Evolutionary conservation across 1,140 invertebrate species (phyloP), one percentile per base, ranked within the genome.

Genomic region (Kradibia gibbosae): DNA sequence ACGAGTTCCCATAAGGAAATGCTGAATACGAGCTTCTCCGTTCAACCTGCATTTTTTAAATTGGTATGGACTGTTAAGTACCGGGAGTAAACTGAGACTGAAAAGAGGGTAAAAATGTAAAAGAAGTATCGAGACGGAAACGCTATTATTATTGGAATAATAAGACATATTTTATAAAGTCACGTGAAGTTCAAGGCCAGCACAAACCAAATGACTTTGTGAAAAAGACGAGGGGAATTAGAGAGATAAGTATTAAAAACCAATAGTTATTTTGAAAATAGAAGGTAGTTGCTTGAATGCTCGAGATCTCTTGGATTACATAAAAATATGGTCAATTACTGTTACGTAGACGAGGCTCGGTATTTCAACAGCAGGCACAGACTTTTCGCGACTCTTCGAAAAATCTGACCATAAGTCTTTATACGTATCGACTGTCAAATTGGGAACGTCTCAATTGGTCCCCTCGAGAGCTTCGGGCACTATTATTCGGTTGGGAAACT

Each of bases 241-340:
- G 80, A 81, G 60, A 72, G 80, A 82, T 73, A 78, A 78, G 71
- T 62, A 67, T 25, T 71, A n/a, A 75, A 81, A 83, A 83, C 78
- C 83, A 72, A 79, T 80, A 80, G 81, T 83, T 74, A 74, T 84
- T 88, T 85, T 78, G 76, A 83, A 87, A 88, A 80, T 71, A 83
- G 81, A 85, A 45, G 39, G 81, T 85, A 84, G 85, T 85, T 85
- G 86, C 84, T 88, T 86, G 85, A 48, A 48, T 48, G 45, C 45
- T 10, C 45, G 45, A 17, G 8, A n/a, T n/a, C n/a, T n/a, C n/a
- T n/a, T n/a, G n/a, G n/a, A n/a, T n/a, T n/a, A n/a, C n/a, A n/a
- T n/a, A n/a, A n/a, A n/a, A n/a, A n/a, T n/a, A n/a, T n/a, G n/a
- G n/a, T n/a, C n/a, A n/a, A n/a, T n/a, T n/a, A n/a, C n/a, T n/a